These are phyloP conservation scores for Serrognathus titanus DNA, from an alignment of 2,888 invertebrate genomes.

Conservation along the genomic window DNA sequence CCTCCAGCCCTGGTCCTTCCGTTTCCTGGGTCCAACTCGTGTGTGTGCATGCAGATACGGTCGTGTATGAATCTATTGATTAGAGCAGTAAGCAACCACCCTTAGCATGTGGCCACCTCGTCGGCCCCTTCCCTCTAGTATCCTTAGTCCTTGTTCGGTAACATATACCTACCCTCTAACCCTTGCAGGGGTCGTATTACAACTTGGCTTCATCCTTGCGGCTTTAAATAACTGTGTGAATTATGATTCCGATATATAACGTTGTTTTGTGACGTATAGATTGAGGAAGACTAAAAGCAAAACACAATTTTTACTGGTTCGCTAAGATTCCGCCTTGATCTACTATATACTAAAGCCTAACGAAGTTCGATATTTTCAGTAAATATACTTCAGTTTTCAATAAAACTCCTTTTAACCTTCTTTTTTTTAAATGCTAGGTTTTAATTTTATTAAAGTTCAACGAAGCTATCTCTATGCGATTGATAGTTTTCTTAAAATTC, in stretches of 20 bases:
- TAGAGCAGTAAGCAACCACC: constrained; percentile 38
- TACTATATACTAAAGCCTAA: too few relatives aligned
- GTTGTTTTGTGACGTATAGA: too few relatives aligned
- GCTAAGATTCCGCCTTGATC: too few relatives aligned
- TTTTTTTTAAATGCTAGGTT: too few relatives aligned
- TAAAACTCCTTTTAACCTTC: too few relatives aligned
- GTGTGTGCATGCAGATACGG: constrained; percentile 46
- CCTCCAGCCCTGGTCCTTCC: constrained; percentile 37
- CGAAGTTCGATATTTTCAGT: too few relatives aligned
- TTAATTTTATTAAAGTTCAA: too few relatives aligned
- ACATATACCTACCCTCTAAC: constrained; percentile 32
- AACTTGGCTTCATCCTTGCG: constrained; percentile 27
- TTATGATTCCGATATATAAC: constrained; percentile 1
- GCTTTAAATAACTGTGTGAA: not conserved
- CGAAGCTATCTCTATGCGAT: too few relatives aligned
- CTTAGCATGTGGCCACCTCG: constrained; percentile 36
- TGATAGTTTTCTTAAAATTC: too few relatives aligned
- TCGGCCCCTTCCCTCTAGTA: constrained; percentile 21
- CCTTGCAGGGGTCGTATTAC: constrained; percentile 33
- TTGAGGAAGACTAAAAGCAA: too few relatives aligned
- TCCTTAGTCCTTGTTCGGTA: constrained; percentile 30
- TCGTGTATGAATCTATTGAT: constrained; percentile 46
- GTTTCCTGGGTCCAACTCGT: constrained; percentile 38
- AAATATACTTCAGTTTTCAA: too few relatives aligned
- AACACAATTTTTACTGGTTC: too few relatives aligned